Percentiles rank a stretch among this genome's conserved stretches.
These are phyloP conservation scores for Elegia similella DNA, from an alignment of 2,888 invertebrate genomes.

Conservation along the genomic window DNA sequence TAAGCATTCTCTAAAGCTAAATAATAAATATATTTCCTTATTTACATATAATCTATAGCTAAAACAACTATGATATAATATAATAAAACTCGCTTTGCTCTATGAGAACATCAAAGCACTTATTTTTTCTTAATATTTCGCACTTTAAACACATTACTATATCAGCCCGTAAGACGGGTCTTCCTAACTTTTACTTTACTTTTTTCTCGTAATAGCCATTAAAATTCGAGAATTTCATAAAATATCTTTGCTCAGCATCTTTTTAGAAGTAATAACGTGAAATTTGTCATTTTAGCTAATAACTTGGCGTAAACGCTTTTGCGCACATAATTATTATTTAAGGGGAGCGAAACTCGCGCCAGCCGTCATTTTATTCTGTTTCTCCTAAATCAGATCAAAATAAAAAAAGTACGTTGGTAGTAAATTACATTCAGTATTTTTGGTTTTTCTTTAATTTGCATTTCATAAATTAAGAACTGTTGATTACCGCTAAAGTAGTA, in stretches of 20 bases:
- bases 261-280: neutral
- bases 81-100: constrained; percentile 13
- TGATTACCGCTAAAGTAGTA: too few species aligned
- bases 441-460: too few species aligned
- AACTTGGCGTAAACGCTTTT: constrained; percentile 2
- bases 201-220: neutral
- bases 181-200: neutral
- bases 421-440: too few species aligned
- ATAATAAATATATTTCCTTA: constrained; percentile 25
- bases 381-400: too few species aligned
- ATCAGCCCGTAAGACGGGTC: neutral
- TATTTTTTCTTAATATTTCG: constrained; percentile 20
- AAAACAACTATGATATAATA: constrained; percentile 24
- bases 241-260: neutral
- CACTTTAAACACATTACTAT: neutral
- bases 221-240: neutral
- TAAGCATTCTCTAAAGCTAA: constrained; percentile 25
- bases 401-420: too few species aligned
- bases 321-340: neutral
- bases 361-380: too few species aligned
- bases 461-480: too few species aligned
- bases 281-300: neutral
- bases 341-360: too few species aligned
- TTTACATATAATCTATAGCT: constrained; percentile 25
- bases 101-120: neutral